Percentiles rank a stretch among this genome's conserved stretches.
Conservation (phyloP, 1,140 invertebrate genomes). For the Carposina sasakii region DNA sequence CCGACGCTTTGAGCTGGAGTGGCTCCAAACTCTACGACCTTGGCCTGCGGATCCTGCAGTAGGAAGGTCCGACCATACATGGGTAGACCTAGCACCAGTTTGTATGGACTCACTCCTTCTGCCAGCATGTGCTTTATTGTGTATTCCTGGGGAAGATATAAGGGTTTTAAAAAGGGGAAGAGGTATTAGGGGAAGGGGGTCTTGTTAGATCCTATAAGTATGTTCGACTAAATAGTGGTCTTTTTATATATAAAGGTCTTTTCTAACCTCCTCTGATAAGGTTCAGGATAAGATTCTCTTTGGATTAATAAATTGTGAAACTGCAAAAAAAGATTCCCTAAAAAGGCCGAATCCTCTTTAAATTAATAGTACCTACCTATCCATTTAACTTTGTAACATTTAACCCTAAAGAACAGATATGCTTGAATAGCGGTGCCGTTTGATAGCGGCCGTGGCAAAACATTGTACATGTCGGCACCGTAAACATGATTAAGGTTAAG, state of each 20-base stretch:
- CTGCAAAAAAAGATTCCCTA: too few species aligned
- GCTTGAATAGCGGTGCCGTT: neutral
- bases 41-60: conserved; percentile 35
- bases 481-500: neutral
- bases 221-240: too few species aligned
- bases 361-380: too few species aligned
- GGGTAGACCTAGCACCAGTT: conserved; percentile 87
- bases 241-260: too few species aligned
- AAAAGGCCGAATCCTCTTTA: too few species aligned
- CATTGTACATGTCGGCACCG: neutral
- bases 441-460: neutral
- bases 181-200: too few species aligned
- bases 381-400: too few species aligned
- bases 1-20: conserved; percentile 72
- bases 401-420: neutral
- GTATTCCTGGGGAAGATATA: conserved; percentile 70
- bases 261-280: too few species aligned
- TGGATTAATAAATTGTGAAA: too few species aligned
- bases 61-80: conserved; percentile 89
- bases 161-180: neutral
- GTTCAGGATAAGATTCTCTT: too few species aligned
- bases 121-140: conserved; percentile 84
- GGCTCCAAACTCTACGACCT: conserved; percentile 35
- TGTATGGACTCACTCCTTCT: conserved; percentile 80
- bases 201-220: too few species aligned